Percentiles rank a stretch among this genome's conserved stretches.
phyloP scores from a whole-genome alignment of 2,888 invertebrate genomes.

The Xestia rhomboidea region DNA sequence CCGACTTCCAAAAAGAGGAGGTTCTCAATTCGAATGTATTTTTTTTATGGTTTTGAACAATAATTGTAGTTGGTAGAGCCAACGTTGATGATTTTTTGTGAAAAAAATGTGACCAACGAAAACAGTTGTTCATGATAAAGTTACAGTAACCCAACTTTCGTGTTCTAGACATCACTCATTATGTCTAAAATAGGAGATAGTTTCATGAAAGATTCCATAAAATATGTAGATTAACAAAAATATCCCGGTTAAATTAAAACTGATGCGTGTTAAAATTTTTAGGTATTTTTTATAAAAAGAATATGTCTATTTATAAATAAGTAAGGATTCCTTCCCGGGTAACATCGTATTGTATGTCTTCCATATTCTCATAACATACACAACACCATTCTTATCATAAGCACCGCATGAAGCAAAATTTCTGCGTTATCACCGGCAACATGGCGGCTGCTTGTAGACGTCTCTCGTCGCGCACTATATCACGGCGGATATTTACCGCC shows the following conservation, averaged over 20 bases:
- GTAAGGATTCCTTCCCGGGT: background rate
- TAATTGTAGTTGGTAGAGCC: no score
- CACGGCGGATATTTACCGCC: constrained; percentile 85
- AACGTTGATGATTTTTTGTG: no score
- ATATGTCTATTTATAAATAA: no score
- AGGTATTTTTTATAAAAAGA: background rate
- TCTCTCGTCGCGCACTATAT: constrained; percentile 82
- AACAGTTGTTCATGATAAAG: no score
- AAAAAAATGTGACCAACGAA: no score
- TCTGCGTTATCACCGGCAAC: constrained; percentile 65
- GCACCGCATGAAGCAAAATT: constrained; percentile 57
- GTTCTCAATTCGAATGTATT: no score
- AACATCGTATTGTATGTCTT: background rate
- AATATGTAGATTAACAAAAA: background rate
- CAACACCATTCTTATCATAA: constrained; percentile 50
- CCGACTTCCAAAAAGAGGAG: no score
- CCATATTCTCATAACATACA: background rate
- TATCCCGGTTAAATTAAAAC: background rate
- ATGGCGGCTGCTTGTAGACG: constrained; percentile 73
- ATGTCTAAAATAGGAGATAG: background rate
- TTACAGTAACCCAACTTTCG: no score
- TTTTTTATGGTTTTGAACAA: no score
- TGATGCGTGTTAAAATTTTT: background rate
- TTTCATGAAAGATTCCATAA: background rate
- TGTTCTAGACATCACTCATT: no score